phyloP scores from a whole-genome alignment of 2,113 vertebrate species.

The Sterna hirundo region DNA sequence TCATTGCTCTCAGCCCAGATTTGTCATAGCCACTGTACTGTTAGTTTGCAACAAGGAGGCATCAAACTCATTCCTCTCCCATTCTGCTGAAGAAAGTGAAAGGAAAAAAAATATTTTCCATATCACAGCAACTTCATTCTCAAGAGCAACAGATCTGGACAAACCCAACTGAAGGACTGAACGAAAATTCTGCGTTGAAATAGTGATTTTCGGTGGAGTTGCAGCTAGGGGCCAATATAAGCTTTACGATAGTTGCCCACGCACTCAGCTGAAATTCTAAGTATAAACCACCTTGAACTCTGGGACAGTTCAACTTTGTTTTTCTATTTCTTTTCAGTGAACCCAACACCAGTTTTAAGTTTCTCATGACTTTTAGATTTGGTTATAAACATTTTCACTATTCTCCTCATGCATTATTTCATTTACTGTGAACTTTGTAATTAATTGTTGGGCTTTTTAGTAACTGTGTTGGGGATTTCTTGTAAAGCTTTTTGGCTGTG shows the following conservation, averaged over 20 bases:
- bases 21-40: neutral
- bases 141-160: neutral
- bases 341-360: neutral
- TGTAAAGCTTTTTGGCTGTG: slow-evolving; percentile 5
- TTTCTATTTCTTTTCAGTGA: neutral
- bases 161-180: neutral
- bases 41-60: neutral
- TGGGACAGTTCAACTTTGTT: neutral
- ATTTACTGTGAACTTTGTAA: slow-evolving; percentile 7
- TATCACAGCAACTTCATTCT: neutral
- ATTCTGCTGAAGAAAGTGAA: neutral
- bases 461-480: neutral
- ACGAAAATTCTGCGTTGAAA: neutral
- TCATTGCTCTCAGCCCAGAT: neutral
- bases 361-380: neutral
- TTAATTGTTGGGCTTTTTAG: neutral
- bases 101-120: neutral
- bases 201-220: neutral
- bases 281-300: neutral
- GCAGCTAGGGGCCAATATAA: neutral
- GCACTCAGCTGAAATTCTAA: neutral
- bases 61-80: neutral
- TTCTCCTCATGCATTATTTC: neutral
- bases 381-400: neutral
- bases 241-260: neutral